Evolutionary conservation across 2,888 invertebrate species (phyloP), one percentile per base, ranked within the genome.

Genomic region (Dorcus hopei): DNA sequence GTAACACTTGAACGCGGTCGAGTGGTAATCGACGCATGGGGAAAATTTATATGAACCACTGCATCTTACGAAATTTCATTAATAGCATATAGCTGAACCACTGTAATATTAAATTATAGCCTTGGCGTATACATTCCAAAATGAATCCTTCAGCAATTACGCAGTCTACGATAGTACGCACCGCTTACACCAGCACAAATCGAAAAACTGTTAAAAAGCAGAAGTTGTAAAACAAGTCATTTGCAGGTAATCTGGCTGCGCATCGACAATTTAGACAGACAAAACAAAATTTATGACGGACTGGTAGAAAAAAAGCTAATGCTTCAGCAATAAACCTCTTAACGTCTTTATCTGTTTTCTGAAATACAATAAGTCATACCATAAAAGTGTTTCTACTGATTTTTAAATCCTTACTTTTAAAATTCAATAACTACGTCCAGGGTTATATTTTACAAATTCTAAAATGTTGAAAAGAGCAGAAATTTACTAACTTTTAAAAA

Each of bases 251-350:
- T 40, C 52, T 52, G 59, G 58, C 60, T 62, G 63, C 60, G 64
- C 62, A 66, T 61, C 59, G 61, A 62, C 62, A 61, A 64, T 62
- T 62, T 59, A 56, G 62, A 56, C 62, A 54, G 61, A 56, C 61
- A 52, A 61, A 64, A 65, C 68, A 69, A 72, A 72, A 75, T 75
- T 74, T 75, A 75, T 74, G 72, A 65, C 63, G 61, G 58, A 51
- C 65, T 68, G 6, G 26, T 33, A 33, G 68, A 70, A 70, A 73
- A 69, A 67, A 72, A 69, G 67, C 70, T 69, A 69, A 71, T 72
- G 71, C 72, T 70, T 57, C 51, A 23, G 19, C 45, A 64, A 63
- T 63, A 66, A 64, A 61, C 62, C 61, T 64, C 67, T 64, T 65
- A 68, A 70, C 64, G 68, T 65, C 70, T 70, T 63, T 67, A 70